A percentile compares a stretch with the other conserved stretches of the same genome.
These are phyloP conservation scores for Mesochorus sp. DNA, from an alignment of 2,888 invertebrate species.

Conservation along the genomic window DNA sequence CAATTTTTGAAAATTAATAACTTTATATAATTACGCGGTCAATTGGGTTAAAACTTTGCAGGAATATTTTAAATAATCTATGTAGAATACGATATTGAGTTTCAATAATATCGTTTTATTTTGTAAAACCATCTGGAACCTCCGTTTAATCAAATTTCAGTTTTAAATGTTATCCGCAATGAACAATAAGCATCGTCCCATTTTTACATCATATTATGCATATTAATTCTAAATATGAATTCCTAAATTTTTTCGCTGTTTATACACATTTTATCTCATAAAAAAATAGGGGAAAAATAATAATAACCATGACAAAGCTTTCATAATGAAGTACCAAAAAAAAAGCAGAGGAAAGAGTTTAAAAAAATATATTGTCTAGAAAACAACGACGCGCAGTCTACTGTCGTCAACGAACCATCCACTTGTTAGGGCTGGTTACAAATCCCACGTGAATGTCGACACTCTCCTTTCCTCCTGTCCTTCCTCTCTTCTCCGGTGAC, in stretches of 20 bases:
- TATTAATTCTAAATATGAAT: too few species aligned
- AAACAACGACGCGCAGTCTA: constrained; percentile 32
- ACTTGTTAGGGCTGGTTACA: constrained; percentile 73
- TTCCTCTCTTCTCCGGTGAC: not conserved
- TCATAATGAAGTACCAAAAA: not conserved
- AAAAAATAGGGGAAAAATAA: not conserved
- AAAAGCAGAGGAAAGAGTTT: constrained; percentile 23
- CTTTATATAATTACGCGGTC: not conserved
- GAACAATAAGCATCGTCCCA: too few species aligned
- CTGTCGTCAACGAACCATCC: constrained; percentile 63
- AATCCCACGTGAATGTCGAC: constrained; percentile 69
- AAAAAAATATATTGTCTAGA: constrained; percentile 49
- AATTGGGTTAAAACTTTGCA: too few species aligned
- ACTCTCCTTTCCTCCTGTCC: constrained; percentile 37
- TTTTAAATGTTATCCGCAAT: too few species aligned
- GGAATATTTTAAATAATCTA: too few species aligned
- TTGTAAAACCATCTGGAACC: too few species aligned
- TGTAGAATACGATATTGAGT: too few species aligned
- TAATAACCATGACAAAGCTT: not conserved
- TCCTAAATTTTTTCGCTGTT: too few species aligned
- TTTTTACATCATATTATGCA: too few species aligned
- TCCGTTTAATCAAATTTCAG: too few species aligned
- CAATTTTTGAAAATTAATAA: not conserved
- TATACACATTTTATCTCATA: not conserved
- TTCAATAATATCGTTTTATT: too few species aligned